These are phyloP conservation scores for Festucalex cinctus DNA, from an alignment of 2,113 vertebrate species.

Conservation along the genomic window DNA sequence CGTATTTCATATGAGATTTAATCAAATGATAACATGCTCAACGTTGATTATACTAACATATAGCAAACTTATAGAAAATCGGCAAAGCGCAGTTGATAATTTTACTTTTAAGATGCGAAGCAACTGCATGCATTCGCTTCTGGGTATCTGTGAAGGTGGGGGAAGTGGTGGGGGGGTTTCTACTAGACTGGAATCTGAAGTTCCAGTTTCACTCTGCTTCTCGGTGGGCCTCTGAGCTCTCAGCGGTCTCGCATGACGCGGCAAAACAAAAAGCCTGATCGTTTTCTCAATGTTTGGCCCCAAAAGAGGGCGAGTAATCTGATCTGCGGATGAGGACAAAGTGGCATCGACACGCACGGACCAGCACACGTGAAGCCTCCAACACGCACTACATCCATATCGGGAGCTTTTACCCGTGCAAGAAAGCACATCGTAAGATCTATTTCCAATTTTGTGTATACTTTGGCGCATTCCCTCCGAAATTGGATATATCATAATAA, in stretches of 20 bases:
- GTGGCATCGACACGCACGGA: constrained; percentile 31
- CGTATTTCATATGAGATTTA: no score
- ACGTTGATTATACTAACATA: background rate
- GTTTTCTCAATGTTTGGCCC: constrained; percentile 60
- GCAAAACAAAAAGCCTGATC: constrained; percentile 70
- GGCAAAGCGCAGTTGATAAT: background rate
- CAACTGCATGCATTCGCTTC: background rate
- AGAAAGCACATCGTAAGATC: background rate
- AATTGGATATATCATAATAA: constrained; percentile 37
- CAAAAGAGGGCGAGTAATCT: constrained; percentile 64
- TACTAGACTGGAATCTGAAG: constrained; percentile 57
- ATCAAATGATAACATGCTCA: background rate
- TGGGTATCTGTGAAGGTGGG: constrained; percentile 31
- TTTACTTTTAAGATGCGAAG: no score
- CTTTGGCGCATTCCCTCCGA: constrained; percentile 14
- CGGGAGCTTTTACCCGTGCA: background rate
- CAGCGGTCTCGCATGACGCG: constrained; percentile 60
- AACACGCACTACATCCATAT: background rate
- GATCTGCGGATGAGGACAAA: constrained; percentile 57
- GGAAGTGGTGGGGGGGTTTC: constrained; percentile 15
- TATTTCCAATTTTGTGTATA: background rate
- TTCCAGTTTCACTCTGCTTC: constrained; percentile 69
- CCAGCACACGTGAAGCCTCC: background rate
- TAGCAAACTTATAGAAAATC: no score
- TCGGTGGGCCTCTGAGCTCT: constrained; percentile 50